Base-by-base conservation (phyloP, 2,113 vertebrate genomes). In the Oreochromis spilurus region DNA sequence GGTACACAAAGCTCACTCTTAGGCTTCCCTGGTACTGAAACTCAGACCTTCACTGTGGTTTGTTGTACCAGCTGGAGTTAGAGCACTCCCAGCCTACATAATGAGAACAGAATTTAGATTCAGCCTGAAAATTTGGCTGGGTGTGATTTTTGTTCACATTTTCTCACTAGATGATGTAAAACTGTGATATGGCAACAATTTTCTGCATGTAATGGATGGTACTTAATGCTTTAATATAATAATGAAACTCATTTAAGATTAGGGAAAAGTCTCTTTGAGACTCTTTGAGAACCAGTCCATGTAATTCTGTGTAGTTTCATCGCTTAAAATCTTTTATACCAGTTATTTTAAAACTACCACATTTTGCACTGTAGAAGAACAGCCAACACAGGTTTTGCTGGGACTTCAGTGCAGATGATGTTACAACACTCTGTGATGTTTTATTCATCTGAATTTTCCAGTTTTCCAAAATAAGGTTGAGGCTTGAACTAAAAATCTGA, bases 1-100 rank as follows among this genome's bases (percentile, higher is more conserved):
- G 95, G 96, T 96, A 72, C 0, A 12, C 62, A 43, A 10, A 40
- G 9, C 43, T 29, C 24, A 4, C 24, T 19, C 4, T 75, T 29
- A 50, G 16, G 16, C 14, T 75, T 50, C 24, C 24, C 38, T 72
- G 43, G 21, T 45, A 45, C 1, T 77, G 10, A 77, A 50, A n/a
- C 1, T 50, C 24, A n/a, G 24, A 19, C 4, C 43, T 31, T 10
- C 16, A 29, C 45, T 50, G 43, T 31, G 43, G 70, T 7, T 50
- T 50, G 16, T 50, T 77, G 70, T n/a, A 9, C 43, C 70, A 50
- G 45, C 26, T 31, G 70, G 45, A 50, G 70, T 50, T 19, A 19
- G 40, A 19, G 14, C 16, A 12, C 43, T 12, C 4, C 45, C 4
- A 2, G 9, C 14, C 21, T 48, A 29, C 14, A 45, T 72, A 26